Conservation (phyloP, 2,888 invertebrate genomes). For the Chrysina gloriosa region DNA sequence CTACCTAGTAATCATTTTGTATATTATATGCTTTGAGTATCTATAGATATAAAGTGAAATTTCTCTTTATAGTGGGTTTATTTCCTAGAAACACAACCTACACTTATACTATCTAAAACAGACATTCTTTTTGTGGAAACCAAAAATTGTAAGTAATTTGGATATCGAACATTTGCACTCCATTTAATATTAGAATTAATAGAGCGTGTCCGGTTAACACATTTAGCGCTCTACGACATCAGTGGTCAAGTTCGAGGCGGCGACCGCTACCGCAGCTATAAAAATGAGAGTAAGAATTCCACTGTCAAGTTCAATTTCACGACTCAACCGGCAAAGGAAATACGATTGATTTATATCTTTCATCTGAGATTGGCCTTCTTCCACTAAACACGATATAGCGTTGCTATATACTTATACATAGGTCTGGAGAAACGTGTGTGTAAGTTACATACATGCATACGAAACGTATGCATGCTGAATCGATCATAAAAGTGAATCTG, state of each 20-base stretch:
- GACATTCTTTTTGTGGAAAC: neutral
- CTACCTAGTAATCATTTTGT: too few relatives aligned
- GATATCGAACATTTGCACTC: constrained; percentile 14
- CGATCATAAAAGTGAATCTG: neutral
- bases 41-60: too few relatives aligned
- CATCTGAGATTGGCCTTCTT: neutral
- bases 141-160: constrained; percentile 3
- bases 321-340: constrained; percentile 25
- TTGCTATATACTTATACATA: neutral
- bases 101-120: neutral
- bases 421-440: neutral
- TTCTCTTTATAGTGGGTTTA: too few relatives aligned
- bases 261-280: constrained; percentile 28
- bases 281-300: constrained; percentile 43
- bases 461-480: neutral
- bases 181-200: constrained; percentile 25
- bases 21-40: too few relatives aligned
- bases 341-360: constrained; percentile 19
- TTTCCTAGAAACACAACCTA: too few relatives aligned
- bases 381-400: neutral
- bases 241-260: constrained; percentile 23
- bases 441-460: too few relatives aligned
- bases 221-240: neutral
- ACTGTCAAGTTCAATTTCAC: constrained; percentile 42
- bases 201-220: constrained; percentile 23